Base-by-base conservation (phyloP, 2,888 invertebrate genomes). In the Dicyrtomina minuta region DNA sequence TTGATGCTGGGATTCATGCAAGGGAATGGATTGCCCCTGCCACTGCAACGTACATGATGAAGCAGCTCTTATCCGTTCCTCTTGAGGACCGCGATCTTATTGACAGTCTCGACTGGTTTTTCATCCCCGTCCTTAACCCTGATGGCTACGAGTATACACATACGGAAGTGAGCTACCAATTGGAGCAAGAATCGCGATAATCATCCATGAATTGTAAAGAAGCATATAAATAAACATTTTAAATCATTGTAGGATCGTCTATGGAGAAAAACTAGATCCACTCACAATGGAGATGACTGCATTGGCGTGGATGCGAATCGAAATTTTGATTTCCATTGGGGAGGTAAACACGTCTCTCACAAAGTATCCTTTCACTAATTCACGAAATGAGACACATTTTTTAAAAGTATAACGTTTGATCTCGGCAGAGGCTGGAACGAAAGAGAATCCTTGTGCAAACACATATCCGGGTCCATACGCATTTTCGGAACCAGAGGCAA, bases 221-320 rank as follows among this genome's bases (percentile, higher is more conserved):
- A n/a, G n/a, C n/a, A n/a, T n/a, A n/a, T n/a, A n/a, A 22, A 53
- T 22, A 53, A 53, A 53, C 24, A 24, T 24, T 24, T 26, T 26
- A 46, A 20, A 46, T 6, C n/a, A n/a, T n/a, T 27, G 26, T 56
- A 56, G 86, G 92, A 20, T 80, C 86, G 94, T 60, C 84, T 91
- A 70, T 92, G 92, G 92, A 85, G 88, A 75, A 92, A 92, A 82
- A 91, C 91, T 0, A 85, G 92, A 41, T 85, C 85, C 5, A 66
- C 58, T 15, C 72, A 71, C n/a, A 73, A 73, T 46, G 77, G 76
- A 5, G 53, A 44, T 17, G 64, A 67, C 17, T 92, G 92, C 78
- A 83, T 87, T 0, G 93, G 93, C 0, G 88, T 89, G 0, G 93
- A 93, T 82, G 85, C 93, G 1, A 93, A 93, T 80, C 87, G 95